These are phyloP conservation scores for Grammomys surdaster DNA, from an alignment of 2,113 vertebrate species.

Conservation along the genomic window DNA sequence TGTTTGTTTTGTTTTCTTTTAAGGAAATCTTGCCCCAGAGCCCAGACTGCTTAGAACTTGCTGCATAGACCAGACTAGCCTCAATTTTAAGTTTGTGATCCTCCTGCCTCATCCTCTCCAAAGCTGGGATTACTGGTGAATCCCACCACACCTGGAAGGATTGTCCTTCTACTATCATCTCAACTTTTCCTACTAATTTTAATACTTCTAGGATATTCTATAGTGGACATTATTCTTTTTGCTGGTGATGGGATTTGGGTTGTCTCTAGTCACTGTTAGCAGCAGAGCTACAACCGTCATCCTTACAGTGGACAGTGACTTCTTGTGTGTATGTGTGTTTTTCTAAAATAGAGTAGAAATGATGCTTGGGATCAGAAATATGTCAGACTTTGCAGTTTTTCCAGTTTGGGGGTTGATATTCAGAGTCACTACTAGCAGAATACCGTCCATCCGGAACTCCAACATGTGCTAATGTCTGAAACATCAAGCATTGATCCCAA, in stretches of 20 bases:
- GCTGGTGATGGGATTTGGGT: neutral
- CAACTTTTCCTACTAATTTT: constrained; percentile 43
- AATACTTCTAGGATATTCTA: neutral
- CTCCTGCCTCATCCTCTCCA: neutral
- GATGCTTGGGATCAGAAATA: no score
- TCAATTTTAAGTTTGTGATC: neutral
- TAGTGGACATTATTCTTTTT: constrained; percentile 23
- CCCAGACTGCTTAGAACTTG: neutral
- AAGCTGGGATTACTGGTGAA: neutral
- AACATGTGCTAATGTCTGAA: neutral
- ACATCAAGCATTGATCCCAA: neutral
- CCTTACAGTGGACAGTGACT: neutral
- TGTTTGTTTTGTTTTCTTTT: neutral
- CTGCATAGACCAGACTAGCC: neutral
- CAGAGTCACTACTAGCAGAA: neutral
- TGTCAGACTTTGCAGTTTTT: neutral
- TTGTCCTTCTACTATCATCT: neutral
- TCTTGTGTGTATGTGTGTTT: neutral
- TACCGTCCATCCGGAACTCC: neutral
- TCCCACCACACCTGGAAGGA: neutral
- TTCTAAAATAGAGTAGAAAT: constrained; percentile 53
- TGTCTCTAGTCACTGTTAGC: neutral
- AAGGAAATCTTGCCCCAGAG: neutral
- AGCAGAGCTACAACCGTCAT: neutral
- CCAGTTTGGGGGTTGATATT: neutral